Percentiles rank a stretch among this genome's conserved stretches.
Evolutionary conservation across 2,113 vertebrate species (phyloP).

Genomic region (Atractosteus spatula): DNA sequence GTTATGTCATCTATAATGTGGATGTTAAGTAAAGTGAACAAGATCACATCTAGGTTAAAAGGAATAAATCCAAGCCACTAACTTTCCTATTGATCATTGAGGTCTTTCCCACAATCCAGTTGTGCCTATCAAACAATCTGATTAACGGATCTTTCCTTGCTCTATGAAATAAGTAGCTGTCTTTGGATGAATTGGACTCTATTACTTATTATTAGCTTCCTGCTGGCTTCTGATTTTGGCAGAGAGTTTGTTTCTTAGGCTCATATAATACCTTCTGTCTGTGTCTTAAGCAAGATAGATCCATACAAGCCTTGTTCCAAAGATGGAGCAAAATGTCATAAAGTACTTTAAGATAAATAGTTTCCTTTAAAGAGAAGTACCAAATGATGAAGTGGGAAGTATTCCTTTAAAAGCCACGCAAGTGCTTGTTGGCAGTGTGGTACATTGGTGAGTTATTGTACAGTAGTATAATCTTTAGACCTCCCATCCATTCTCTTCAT

Average conservation of each 20-base stretch:
- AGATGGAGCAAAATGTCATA: slow-evolving; percentile 47
- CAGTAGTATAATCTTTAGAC: slow-evolving; percentile 68
- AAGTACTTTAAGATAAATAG: slow-evolving; percentile 53
- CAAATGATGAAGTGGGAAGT: slow-evolving; percentile 56
- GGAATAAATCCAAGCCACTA: too few relatives aligned
- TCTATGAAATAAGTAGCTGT: too few relatives aligned
- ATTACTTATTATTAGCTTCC: slow-evolving; percentile 1
- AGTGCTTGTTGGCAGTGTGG: slow-evolving; percentile 48
- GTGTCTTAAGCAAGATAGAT: slow-evolving; percentile 28
- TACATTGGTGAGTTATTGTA: slow-evolving; percentile 57
- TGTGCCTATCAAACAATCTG: too few relatives aligned
- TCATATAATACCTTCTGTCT: slow-evolving; percentile 17
- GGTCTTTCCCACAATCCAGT: too few relatives aligned
- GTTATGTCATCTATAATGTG: too few relatives aligned
- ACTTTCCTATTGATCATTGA: too few relatives aligned
- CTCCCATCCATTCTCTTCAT: slow-evolving; percentile 64
- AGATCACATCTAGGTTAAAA: too few relatives aligned
- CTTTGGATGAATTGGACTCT: too few relatives aligned
- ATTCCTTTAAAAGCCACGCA: slow-evolving; percentile 38
- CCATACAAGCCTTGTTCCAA: slow-evolving; percentile 44
- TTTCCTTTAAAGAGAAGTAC: slow-evolving; percentile 48
- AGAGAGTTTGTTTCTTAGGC: slow-evolving; percentile 4
- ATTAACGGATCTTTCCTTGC: too few relatives aligned
- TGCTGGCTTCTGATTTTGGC: slow-evolving; percentile 18
- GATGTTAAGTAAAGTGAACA: too few relatives aligned